Percentiles rank a stretch among this genome's conserved stretches.
These are phyloP conservation scores for Acromyrmex charruanus DNA, from an alignment of 1,140 invertebrate species.

Conservation along the genomic window DNA sequence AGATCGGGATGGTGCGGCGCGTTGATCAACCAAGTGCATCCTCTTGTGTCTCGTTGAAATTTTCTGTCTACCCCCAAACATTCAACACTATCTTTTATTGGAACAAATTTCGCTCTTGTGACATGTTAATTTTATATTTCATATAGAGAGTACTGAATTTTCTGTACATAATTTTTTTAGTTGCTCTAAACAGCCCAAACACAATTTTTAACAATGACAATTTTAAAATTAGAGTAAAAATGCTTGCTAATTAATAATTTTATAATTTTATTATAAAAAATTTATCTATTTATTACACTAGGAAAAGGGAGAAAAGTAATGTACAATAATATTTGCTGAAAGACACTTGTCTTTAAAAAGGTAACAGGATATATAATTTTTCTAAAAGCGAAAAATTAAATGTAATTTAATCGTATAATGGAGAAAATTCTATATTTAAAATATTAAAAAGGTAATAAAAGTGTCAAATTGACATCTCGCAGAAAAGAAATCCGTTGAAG, in stretches of 20 bases:
- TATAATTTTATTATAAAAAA: too few relatives aligned
- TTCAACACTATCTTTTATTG: slow-evolving; percentile 30
- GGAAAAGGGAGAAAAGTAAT: neutral
- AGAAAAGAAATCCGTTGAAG: slow-evolving; percentile 1
- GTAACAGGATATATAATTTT: neutral
- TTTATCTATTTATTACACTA: neutral
- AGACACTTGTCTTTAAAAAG: neutral
- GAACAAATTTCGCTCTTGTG: slow-evolving; percentile 27
- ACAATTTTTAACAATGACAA: neutral
- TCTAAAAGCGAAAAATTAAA: neutral
- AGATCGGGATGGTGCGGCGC: slow-evolving; percentile 28
- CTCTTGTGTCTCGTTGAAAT: slow-evolving; percentile 43
- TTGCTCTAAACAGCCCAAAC: neutral
- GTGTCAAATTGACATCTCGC: neutral
- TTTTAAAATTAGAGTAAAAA: neutral
- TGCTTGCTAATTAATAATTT: too few relatives aligned
- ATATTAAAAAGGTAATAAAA: slow-evolving; percentile 15
- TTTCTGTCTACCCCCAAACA: slow-evolving; percentile 7
- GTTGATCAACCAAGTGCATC: slow-evolving; percentile 51
- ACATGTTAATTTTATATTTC: slow-evolving; percentile 4
- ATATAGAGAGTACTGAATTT: neutral
- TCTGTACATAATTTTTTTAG: neutral
- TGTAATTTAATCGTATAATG: neutral
- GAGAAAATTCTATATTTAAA: slow-evolving; percentile 21
- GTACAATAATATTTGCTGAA: neutral